phyloP scores from a whole-genome alignment of 2,888 invertebrate species.

The Drosophila lutescens region DNA sequence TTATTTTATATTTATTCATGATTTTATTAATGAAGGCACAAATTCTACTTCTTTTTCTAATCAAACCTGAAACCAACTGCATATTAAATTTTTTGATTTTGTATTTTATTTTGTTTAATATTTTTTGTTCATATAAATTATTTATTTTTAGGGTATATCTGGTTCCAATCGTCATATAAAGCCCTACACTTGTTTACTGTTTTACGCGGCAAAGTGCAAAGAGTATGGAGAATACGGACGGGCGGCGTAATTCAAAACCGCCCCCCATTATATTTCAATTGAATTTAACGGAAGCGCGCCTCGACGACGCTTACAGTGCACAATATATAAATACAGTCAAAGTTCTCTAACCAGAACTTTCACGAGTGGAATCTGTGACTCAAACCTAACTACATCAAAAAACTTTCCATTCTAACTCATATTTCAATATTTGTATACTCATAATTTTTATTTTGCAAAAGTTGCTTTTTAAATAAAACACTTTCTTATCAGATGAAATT shows the following conservation, averaged over 20 bases:
- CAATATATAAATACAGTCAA: slow-evolving; percentile 1
- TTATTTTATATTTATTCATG: too few species aligned
- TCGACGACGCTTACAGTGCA: slow-evolving; percentile 32
- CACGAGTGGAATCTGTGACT: neutral
- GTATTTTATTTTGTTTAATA: too few species aligned
- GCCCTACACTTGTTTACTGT: slow-evolving; percentile 31
- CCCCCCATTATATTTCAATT: slow-evolving; percentile 77
- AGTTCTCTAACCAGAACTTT: neutral
- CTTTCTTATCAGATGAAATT: neutral
- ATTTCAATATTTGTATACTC: neutral
- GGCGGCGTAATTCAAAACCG: slow-evolving; percentile 68
- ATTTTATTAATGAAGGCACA: too few species aligned
- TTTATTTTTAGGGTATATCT: slow-evolving; percentile 14
- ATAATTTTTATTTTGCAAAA: neutral
- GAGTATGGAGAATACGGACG: slow-evolving; percentile 30
- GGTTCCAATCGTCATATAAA: neutral
- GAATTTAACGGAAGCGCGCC: slow-evolving; percentile 67
- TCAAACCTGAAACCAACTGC: too few species aligned
- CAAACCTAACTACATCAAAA: neutral
- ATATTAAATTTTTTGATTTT: too few species aligned
- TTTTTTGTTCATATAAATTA: too few species aligned
- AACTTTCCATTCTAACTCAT: too few species aligned
- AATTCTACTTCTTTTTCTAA: too few species aligned
- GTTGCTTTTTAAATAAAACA: neutral
- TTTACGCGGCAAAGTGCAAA: slow-evolving; percentile 26